These are phyloP conservation scores for Merops nubicus DNA, from an alignment of 2,113 vertebrate species.

Conservation along the genomic window DNA sequence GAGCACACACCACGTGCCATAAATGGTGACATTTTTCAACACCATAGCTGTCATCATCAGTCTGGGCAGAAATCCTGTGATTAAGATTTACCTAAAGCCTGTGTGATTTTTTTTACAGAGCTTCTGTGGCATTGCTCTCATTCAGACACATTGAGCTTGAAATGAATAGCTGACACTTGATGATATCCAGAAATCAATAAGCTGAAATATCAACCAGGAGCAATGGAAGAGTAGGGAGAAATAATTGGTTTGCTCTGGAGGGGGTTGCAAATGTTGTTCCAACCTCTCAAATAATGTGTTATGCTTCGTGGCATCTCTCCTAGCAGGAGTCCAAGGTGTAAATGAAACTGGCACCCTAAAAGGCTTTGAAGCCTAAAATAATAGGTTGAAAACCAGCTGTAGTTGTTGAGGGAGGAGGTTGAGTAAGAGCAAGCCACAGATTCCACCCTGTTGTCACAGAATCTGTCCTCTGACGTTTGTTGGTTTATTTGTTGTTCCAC, in stretches of 20 bases:
- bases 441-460: background rate
- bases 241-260: background rate
- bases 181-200: slow-evolving; percentile 23
- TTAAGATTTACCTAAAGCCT: background rate
- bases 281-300: background rate
- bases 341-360: background rate
- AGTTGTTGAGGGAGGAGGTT: background rate
- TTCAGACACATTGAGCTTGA: background rate
- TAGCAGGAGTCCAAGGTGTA: background rate
- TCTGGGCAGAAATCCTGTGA: slow-evolving; percentile 21
- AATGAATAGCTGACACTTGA: background rate
- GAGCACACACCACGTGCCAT: background rate
- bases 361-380: background rate
- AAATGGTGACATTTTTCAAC: slow-evolving; percentile 41
- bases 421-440: background rate
- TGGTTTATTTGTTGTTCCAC: background rate
- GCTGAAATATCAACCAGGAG: background rate
- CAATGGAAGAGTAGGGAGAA: background rate
- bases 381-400: background rate
- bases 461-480: background rate
- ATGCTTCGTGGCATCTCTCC: rapidly evolving
- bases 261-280: background rate
- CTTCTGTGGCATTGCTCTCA: background rate
- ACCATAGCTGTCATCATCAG: slow-evolving; percentile 46
- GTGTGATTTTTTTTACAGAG: slow-evolving; percentile 12